Percentiles rank a stretch among this genome's conserved stretches.
phyloP scores from a whole-genome alignment of 2,888 invertebrate species.

The Brachyptera risi region DNA sequence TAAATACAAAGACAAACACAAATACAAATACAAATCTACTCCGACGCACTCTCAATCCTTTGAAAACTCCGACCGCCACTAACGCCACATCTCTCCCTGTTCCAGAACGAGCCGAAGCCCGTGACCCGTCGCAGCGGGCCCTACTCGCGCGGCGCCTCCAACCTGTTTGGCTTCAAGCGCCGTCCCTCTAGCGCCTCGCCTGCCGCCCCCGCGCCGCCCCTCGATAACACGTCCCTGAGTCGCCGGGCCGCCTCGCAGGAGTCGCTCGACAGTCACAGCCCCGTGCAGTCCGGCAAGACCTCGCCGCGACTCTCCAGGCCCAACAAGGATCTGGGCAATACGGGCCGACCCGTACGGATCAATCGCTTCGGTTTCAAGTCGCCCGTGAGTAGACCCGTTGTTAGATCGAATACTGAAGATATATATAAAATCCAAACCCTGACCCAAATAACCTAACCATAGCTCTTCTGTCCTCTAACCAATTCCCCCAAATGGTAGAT shows the following conservation, averaged over 20 bases:
- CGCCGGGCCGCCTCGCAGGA: constrained; percentile 17
- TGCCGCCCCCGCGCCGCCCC: constrained; percentile 34
- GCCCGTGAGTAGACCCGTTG: constrained; percentile 10
- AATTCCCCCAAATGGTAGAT: no score
- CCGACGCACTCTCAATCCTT: no score
- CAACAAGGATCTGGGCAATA: constrained; percentile 61
- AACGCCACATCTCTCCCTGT: constrained; percentile 20
- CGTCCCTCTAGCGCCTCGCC: constrained; percentile 51
- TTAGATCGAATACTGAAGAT: no score
- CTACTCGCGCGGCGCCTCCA: constrained; percentile 67
- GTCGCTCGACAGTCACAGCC: constrained; percentile 37
- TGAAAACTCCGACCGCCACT: neutral
- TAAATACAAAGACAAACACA: no score
- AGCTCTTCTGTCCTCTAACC: no score
- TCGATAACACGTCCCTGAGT: constrained; percentile 32
- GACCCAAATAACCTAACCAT: no score
- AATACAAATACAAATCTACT: no score
- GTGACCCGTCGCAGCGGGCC: constrained; percentile 21
- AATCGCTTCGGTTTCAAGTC: constrained; percentile 73
- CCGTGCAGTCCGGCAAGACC: constrained; percentile 63
- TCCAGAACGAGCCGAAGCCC: constrained; percentile 57
- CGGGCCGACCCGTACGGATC: constrained; percentile 52
- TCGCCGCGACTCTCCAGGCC: constrained; percentile 62
- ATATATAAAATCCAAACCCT: no score
- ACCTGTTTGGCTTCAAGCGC: constrained; percentile 79